A percentile compares a stretch with the other conserved stretches of the same genome.
These are phyloP conservation scores for Trematomus loennbergii DNA, from an alignment of 2,113 vertebrate genomes.

Conservation along the genomic window DNA sequence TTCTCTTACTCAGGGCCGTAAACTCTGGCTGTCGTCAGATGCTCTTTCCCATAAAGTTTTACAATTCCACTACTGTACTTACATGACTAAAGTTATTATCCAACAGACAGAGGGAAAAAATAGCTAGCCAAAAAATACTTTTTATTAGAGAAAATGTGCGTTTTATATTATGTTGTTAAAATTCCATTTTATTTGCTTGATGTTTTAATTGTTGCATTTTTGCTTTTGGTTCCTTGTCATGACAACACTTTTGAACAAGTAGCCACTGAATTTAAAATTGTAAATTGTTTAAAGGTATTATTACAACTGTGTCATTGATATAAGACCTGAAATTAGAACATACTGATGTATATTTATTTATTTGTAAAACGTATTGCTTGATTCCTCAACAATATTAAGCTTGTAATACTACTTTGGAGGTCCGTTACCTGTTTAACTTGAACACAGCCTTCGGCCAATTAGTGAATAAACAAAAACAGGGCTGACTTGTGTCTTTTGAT, in stretches of 20 bases:
- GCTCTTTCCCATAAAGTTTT: background rate
- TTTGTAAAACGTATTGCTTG: background rate
- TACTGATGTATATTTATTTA: background rate
- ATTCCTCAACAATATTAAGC: background rate
- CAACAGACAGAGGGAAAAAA: background rate
- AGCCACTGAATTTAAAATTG: background rate
- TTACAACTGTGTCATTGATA: background rate
- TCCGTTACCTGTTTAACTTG: background rate
- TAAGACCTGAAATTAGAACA: background rate
- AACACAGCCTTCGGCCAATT: background rate
- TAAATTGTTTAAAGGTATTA: background rate
- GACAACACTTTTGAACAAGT: conserved; percentile 6
- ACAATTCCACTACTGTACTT: background rate
- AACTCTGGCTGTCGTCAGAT: conserved; percentile 13
- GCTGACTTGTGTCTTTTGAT: conserved; percentile 18
- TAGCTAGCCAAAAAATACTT: conserved; percentile 18
- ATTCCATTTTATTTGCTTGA: background rate
- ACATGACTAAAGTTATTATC: conserved; percentile 13
- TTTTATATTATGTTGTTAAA: background rate
- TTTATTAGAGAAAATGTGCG: conserved; percentile 27
- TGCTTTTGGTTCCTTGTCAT: background rate
- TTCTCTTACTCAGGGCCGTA: background rate
- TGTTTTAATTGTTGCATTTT: background rate
- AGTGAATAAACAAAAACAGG: background rate
- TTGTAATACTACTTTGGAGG: background rate